These are phyloP conservation scores for Drosophila setosimentum DNA, from an alignment of 2,888 invertebrate species.

Conservation along the genomic window DNA sequence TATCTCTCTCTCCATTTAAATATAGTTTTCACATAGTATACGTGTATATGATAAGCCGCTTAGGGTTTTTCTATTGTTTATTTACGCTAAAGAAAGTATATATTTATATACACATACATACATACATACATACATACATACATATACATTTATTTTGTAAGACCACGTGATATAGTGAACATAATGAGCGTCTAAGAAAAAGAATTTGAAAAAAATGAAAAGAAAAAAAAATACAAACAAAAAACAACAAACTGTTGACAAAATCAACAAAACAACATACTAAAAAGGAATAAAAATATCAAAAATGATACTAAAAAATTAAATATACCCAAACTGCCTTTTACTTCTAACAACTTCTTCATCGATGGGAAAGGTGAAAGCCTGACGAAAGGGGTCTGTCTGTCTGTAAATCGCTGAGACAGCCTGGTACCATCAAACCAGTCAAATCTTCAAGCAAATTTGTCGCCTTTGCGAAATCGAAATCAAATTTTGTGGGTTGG, in stretches of 20 bases:
- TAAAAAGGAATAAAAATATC: slow-evolving; percentile 66
- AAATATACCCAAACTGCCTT: slow-evolving; percentile 40
- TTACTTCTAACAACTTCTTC: slow-evolving; percentile 7
- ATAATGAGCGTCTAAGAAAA: slow-evolving; percentile 75
- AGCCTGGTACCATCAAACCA: background rate
- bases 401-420: slow-evolving; percentile 1
- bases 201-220: slow-evolving; percentile 56
- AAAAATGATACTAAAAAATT: slow-evolving; percentile 71
- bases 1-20: slow-evolving; percentile 43
- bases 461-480: slow-evolving; percentile 17
- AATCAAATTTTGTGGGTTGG: slow-evolving; percentile 5
- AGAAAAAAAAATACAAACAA: slow-evolving; percentile 42
- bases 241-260: slow-evolving; percentile 56
- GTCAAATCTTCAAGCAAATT: slow-evolving; percentile 3
- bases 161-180: slow-evolving; percentile 79
- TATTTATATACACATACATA: slow-evolving; percentile 21
- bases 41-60: slow-evolving; percentile 32
- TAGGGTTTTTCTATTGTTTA: slow-evolving; percentile 46
- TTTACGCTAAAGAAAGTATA: slow-evolving; percentile 47
- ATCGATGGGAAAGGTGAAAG: slow-evolving; percentile 13
- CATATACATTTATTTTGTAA: slow-evolving; percentile 50
- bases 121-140: slow-evolving; percentile 9
- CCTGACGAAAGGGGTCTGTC: background rate
- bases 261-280: slow-evolving; percentile 49
- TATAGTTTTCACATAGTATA: slow-evolving; percentile 34